Conservation (phyloP, 2,113 vertebrate species). For the Lichenostomus cassidix region DNA sequence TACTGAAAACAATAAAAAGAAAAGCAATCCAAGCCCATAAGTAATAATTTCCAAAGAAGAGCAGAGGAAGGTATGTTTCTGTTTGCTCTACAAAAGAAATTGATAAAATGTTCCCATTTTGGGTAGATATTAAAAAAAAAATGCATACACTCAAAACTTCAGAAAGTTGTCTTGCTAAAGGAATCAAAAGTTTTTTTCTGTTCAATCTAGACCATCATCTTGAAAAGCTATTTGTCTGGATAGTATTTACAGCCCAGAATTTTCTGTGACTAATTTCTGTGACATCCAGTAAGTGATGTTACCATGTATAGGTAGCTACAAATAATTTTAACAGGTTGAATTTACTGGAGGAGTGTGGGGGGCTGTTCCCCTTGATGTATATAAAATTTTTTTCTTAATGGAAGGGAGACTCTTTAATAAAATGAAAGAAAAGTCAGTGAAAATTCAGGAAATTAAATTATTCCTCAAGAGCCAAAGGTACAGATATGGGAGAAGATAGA, state of each 20-base stretch:
- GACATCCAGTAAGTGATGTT: background rate
- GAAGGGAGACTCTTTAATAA: background rate
- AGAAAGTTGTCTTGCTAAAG: background rate
- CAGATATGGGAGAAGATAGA: background rate
- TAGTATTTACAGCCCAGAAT: background rate
- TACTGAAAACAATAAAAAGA: conserved; percentile 33
- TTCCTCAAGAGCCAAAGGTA: background rate
- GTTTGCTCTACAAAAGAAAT: background rate
- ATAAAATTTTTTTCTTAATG: background rate
- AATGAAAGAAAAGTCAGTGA: background rate
- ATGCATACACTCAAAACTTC: background rate
- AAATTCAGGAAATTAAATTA: background rate
- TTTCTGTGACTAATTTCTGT: background rate
- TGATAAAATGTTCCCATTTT: background rate
- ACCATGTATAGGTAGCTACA: background rate
- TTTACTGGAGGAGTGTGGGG: background rate
- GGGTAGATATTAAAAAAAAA: background rate
- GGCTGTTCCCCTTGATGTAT: background rate
- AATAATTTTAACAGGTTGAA: background rate
- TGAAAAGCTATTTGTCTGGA: background rate
- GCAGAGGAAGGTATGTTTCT: background rate
- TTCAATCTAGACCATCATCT: background rate
- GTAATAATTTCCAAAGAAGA: background rate
- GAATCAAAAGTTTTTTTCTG: background rate
- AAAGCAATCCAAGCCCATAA: background rate